Conservation (phyloP, 2,113 vertebrate species). For the Synchiropus splendidus region DNA sequence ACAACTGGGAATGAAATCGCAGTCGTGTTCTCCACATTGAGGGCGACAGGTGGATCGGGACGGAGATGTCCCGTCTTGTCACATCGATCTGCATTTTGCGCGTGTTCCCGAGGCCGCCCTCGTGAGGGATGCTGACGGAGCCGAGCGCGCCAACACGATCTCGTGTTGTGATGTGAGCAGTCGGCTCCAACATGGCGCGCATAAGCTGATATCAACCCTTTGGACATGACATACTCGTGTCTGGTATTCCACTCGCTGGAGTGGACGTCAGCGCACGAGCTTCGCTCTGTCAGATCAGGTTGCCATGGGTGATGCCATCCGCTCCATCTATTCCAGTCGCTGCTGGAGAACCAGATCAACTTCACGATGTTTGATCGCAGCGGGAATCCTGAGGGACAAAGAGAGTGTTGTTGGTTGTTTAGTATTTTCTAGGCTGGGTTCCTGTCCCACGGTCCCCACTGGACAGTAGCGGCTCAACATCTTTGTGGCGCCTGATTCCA, state of each 20-base stretch:
- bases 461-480: slow-evolving; percentile 8
- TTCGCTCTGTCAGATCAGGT: slow-evolving; percentile 13
- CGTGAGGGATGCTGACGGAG: slow-evolving; percentile 33
- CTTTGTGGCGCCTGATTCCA: slow-evolving; percentile 22
- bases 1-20: too few species aligned
- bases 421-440: slow-evolving; percentile 12
- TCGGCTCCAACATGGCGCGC: slow-evolving; percentile 60
- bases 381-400: slow-evolving; percentile 19
- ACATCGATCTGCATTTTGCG: slow-evolving; percentile 34
- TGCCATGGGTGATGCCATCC: slow-evolving; percentile 14
- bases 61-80: slow-evolving; percentile 27
- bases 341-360: slow-evolving; percentile 19
- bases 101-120: not conserved
- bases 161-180: slow-evolving; percentile 54
- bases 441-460: slow-evolving; percentile 3
- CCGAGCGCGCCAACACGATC: slow-evolving; percentile 16
- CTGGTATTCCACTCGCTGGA: slow-evolving; percentile 43
- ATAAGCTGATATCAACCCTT: slow-evolving; percentile 35
- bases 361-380: slow-evolving; percentile 42
- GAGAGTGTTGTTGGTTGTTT: slow-evolving; percentile 19
- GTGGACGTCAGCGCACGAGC: not conserved
- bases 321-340: slow-evolving; percentile 14
- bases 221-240: slow-evolving; percentile 51
- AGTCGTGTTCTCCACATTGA: not conserved
- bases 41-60: slow-evolving; percentile 49